Evolutionary conservation across 53 echinoderm and acorn worm species (phyloP), one percentile per base, ranked within the genome.

Genomic region (Holothuria scabra): DNA sequence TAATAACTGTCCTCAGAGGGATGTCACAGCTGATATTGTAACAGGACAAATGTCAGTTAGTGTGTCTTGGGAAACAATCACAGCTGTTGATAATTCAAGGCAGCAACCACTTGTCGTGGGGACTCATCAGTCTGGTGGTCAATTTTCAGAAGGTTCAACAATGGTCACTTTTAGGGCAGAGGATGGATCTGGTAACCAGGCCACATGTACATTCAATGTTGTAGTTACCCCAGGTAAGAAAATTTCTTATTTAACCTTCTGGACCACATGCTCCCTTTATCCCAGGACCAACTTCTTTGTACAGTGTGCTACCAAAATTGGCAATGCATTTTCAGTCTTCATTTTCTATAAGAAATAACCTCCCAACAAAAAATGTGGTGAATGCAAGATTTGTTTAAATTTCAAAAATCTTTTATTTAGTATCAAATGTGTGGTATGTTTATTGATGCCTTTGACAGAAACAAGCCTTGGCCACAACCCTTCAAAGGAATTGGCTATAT

Each of bases 61-160:
- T 8, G 67, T 86, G 23, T 57, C 81, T 8, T 91, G 91, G 91
- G 63, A 35, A 19, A 75, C 81, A 31, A 88, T 82, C 12, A 63
- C 81, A 48, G 91, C 91, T 13, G 81, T 80, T 16, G 88, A 91
- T 65, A 67, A 91, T 76, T 24, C 78, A 16, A 18, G 52, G 52
- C 1, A 16, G 18, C 18, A 1, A 14, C 52, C 52, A 8, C 3
- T 14, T 52, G 21, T 69, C 22, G 16, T 9, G 9, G 60, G 65
- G 20, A 86, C 60, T 5, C 23, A 58, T 12, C 28, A 61, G n/a
- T 87, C 91, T 34, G 91, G 91, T 3, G 32, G 69, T 25, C 16
- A 29, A 5, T 92, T 92, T 67, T 16, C 61, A 14, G 13, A 87
- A 20, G 93, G 93, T 18, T 64, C 85, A n/a, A 93, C 93, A 19